A percentile compares a stretch with the other conserved stretches of the same genome.
Conservation (phyloP, 2,113 vertebrate genomes). For the Peromyscus polionotus region DNA sequence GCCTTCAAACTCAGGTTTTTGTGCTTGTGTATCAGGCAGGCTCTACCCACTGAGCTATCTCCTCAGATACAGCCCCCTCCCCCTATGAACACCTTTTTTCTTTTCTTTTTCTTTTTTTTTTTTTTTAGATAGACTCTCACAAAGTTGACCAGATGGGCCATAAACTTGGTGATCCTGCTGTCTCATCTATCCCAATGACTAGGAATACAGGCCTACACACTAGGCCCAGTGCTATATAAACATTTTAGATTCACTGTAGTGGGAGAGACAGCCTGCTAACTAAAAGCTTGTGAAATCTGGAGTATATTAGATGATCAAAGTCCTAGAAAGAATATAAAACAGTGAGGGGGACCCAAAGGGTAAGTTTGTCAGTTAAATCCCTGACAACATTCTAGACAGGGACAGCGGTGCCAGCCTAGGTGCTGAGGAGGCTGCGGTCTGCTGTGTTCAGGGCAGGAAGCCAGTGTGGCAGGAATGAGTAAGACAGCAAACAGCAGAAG, state of each 20-base stretch:
- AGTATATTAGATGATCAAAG: neutral
- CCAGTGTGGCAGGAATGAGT: conserved; percentile 27
- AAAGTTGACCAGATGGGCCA: neutral
- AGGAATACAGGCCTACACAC: neutral
- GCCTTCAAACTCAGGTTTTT: neutral
- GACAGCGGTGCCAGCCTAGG: no score
- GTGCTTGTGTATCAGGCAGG: neutral
- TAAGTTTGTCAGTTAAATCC: neutral
- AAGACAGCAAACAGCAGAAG: neutral
- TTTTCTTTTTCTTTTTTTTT: neutral
- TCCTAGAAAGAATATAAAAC: neutral
- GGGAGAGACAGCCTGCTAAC: neutral
- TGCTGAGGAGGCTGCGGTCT: neutral
- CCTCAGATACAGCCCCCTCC: neutral
- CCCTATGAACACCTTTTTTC: neutral
- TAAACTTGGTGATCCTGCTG: neutral
- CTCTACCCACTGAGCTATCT: neutral
- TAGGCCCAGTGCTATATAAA: neutral
- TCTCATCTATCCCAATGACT: neutral
- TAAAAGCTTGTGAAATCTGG: neutral
- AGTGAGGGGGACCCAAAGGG: neutral
- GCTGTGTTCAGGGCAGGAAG: neutral
- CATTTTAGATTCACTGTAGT: neutral
- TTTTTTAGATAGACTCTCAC: neutral
- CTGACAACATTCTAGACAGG: neutral